phyloP scores from a whole-genome alignment of 1,140 invertebrate genomes.

The Micrasema minimum region DNA sequence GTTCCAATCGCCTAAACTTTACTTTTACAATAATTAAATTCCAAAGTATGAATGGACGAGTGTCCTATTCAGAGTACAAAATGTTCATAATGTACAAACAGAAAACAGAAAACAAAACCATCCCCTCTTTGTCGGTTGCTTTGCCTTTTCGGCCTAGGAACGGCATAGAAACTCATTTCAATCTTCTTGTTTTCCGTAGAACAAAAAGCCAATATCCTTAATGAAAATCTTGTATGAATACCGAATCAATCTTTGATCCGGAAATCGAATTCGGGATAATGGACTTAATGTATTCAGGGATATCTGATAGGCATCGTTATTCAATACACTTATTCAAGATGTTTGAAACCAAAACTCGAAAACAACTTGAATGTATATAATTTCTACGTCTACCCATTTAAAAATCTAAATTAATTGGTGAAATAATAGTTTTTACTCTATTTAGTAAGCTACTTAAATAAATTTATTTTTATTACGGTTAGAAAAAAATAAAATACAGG shows the following conservation, averaged over 20 bases:
- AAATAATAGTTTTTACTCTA: no score
- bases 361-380: no score
- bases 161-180: slow-evolving; percentile 28
- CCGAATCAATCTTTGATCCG: slow-evolving; percentile 46
- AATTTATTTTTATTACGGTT: no score
- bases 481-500: no score
- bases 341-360: no score
- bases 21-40: slow-evolving; percentile 50
- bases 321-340: no score
- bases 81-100: no score
- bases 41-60: slow-evolving; percentile 37
- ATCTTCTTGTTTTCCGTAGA: slow-evolving; percentile 51
- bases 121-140: slow-evolving; percentile 7
- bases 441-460: no score
- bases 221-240: slow-evolving; percentile 45
- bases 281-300: slow-evolving; percentile 27
- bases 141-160: slow-evolving; percentile 24
- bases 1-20: slow-evolving; percentile 8
- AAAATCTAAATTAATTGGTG: no score
- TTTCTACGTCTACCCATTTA: no score
- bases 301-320: no score
- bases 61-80: slow-evolving; percentile 23
- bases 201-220: slow-evolving; percentile 54
- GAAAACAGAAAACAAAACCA: background rate
- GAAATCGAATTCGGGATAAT: slow-evolving; percentile 38